These are phyloP conservation scores for Thamnophis sirtalis DNA, from an alignment of 2,113 vertebrate species.

Conservation along the genomic window DNA sequence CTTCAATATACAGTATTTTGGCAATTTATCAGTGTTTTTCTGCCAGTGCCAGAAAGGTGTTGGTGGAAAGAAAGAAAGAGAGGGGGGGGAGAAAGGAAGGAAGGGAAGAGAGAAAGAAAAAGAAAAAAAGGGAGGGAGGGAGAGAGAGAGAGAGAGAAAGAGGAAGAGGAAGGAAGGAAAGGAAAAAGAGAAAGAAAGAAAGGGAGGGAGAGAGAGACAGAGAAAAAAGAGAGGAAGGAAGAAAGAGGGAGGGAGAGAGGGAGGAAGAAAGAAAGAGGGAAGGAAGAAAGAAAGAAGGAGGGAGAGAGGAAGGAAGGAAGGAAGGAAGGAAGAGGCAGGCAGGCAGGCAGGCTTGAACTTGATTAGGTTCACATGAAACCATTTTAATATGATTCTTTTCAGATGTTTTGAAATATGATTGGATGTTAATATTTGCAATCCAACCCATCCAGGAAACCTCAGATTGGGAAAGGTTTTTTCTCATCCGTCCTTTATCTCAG, in stretches of 20 bases:
- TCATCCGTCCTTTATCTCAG: neutral
- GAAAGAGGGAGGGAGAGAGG: no score
- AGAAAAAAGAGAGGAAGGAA: accelerated
- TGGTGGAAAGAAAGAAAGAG: no score
- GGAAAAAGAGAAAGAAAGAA: no score
- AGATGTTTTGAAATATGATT: neutral
- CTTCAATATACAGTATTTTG: neutral
- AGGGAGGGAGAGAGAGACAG: accelerated
- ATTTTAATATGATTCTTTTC: neutral
- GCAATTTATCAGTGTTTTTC: neutral
- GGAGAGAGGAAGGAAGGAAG: no score
- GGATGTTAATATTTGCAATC: neutral
- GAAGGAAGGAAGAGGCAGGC: accelerated
- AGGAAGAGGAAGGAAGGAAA: no score
- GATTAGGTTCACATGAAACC: neutral
- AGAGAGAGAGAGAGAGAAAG: accelerated
- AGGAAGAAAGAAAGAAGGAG: no score
- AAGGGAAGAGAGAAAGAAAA: accelerated
- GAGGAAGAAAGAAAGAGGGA: no score
- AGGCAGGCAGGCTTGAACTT: neutral
- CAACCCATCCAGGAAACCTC: neutral
- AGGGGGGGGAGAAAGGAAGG: accelerated
- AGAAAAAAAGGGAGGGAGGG: accelerated
- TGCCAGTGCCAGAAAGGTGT: neutral
- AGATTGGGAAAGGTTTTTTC: neutral